Evolutionary conservation across 2,113 vertebrate species (phyloP).

Genomic region (Psittacula cyanocephala): DNA sequence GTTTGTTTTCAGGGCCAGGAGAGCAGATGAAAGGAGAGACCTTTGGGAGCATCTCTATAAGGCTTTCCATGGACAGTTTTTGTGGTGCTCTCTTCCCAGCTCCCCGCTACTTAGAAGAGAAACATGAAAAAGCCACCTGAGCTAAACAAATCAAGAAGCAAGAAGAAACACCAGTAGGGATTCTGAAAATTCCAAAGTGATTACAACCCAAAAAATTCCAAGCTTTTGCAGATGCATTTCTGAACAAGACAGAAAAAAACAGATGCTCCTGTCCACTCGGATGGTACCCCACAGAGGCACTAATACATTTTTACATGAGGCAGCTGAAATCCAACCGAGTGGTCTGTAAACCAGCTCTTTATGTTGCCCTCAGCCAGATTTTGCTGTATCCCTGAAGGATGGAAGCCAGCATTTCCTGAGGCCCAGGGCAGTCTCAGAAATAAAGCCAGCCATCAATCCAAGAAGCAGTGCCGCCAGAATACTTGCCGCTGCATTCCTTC

Average conservation of each 20-base stretch:
- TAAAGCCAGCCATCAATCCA: not conserved
- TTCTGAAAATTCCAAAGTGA: not conserved
- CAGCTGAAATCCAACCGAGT: not conserved
- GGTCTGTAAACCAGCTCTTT: not conserved
- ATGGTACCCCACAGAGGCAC: not conserved
- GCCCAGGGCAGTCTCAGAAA: not conserved
- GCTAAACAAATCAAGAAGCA: not conserved
- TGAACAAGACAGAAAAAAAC: not conserved
- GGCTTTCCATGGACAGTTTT: not conserved
- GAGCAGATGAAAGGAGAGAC: not conserved
- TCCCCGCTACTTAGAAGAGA: not conserved
- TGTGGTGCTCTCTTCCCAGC: not conserved
- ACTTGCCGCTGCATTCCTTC: not conserved
- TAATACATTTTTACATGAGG: not conserved
- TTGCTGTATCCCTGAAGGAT: not conserved
- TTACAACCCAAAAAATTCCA: not conserved
- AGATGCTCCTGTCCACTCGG: not conserved
- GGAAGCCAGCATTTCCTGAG: not conserved
- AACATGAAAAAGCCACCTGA: not conserved
- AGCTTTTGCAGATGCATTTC: not conserved
- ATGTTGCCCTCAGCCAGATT: rapidly evolving
- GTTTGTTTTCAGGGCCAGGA: not conserved
- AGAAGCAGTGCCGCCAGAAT: not conserved
- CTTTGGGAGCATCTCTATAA: not conserved
- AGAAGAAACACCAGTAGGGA: not conserved